Conservation (phyloP, 1,140 invertebrate species). For the Polypedilum pembai region DNA sequence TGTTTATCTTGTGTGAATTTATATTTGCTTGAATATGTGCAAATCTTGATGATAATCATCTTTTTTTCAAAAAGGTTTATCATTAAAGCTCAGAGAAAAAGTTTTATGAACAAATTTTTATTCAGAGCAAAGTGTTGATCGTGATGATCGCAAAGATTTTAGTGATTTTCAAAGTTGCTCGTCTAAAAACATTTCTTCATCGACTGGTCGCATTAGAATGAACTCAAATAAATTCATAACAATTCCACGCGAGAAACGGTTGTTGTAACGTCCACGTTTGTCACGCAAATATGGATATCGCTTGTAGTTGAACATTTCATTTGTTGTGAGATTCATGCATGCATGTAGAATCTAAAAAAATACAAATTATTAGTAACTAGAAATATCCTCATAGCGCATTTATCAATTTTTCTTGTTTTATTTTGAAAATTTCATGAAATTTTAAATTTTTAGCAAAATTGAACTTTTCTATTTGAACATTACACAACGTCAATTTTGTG, state of each 20-base stretch:
- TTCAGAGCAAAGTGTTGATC: slow-evolving; percentile 14
- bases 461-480: too few relatives aligned
- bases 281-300: slow-evolving; percentile 81
- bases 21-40: too few relatives aligned
- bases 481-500: too few relatives aligned
- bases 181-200: slow-evolving; percentile 60
- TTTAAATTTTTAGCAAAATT: too few relatives aligned
- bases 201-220: slow-evolving; percentile 67
- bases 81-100: too few relatives aligned
- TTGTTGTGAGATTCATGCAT: slow-evolving; percentile 86
- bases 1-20: too few relatives aligned
- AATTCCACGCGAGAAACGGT: slow-evolving; percentile 80
- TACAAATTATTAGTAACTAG: slow-evolving; percentile 30
- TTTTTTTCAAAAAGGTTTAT: too few relatives aligned
- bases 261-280: slow-evolving; percentile 76
- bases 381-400: too few relatives aligned
- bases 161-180: slow-evolving; percentile 49
- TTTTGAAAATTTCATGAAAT: too few relatives aligned
- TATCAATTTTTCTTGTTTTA: too few relatives aligned
- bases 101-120: background rate
- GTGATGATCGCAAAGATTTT: background rate
- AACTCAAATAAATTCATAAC: slow-evolving; percentile 82
- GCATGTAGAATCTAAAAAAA: slow-evolving; percentile 68
- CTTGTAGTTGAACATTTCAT: slow-evolving; percentile 90
- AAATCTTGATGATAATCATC: too few relatives aligned